Base-by-base conservation (phyloP, 2,113 vertebrate species). In the Leptobrachium leishanense region DNA sequence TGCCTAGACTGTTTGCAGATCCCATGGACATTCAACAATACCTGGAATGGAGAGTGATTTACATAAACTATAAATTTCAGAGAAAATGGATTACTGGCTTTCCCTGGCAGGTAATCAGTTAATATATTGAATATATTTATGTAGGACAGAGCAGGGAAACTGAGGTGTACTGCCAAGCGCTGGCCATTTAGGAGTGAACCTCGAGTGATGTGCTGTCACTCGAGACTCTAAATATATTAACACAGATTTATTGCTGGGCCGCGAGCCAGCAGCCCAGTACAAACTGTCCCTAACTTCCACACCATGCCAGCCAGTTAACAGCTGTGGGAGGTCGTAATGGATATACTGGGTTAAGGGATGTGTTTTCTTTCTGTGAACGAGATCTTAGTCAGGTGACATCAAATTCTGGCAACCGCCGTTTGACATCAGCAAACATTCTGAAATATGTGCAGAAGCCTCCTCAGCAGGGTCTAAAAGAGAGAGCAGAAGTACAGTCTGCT, bases 141-240 rank as follows among this genome's bases (percentile, higher is more conserved):
- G 55, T 59, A 43, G 65, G 64, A 68, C 75, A 76, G 41, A 57
- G 75, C 83, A 80, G 53, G 79, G 85, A 85, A 82, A 84, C 75
- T 73, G 0, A 20, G 62, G 10, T 63, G 62, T 57, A 13, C 85
- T 87, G 86, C 82, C 83, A 84, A 78, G 77, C 12, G 74, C 68
- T 82, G 9, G 72, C 81, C 9, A 62, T 3, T 50, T 3, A 64
- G 2, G 74, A 63, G 79, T 10, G n/a, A 2, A 70, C 73, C 72
- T 62, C 4, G n/a, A n/a, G 62, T 62, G 1, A 69, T 59, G 67
- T 53, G 55, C 0, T 82, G 87, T 42, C 83, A 83, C 79, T 82
- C 2, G 5, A 73, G 66, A 39, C 65, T 71, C 57, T 0, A 74
- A 50, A 67, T 80, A 80, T 76, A 78, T 6, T 0, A 1, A 12